Evolutionary conservation across 1,140 invertebrate genomes (phyloP), one percentile per base, ranked within the genome.

Genomic region (Formica exsecta): DNA sequence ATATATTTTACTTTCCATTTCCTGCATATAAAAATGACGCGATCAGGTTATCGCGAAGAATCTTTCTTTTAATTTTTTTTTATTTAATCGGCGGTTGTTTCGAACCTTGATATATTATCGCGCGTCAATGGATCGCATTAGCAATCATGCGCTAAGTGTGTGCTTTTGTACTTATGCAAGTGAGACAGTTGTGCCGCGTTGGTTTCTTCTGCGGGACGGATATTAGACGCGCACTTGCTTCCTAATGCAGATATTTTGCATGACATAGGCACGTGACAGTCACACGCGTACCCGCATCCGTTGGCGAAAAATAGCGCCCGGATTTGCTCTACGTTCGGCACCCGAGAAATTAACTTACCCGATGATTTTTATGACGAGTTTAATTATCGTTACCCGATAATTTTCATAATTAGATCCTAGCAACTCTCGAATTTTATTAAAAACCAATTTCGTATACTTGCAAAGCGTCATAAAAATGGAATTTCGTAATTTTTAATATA

Each of bases 111-210:
- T 13, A 13, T 68, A 32, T 79, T 64, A 38, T 79, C 41, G 44
- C 48, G 16, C 44, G 44, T 36, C 75, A 62, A 66, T 51, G 38
- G 75, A 36, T 22, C 75, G 75, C 44, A 54, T 79, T 79, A 79
- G 44, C 76, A 13, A 79, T 79, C 62, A 51, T 66, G 76, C 76
- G 76, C 62, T n/a, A 79, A 79, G 41, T 51, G 75, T 65, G 61
- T 44, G 38, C 25, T 6, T 36, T 19, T 3, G 19, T 11, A 16
- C 9, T 51, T 51, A 19, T 66, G 41, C 61, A 36, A 66, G 61
- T 29, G 44, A 51, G 41, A 79, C 75, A 16, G n/a, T 36, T 13
- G 36, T 44, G 16, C n/a, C 16, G 57, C 22, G n/a, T 76, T 64
- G 62, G 62, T 79, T 54, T 79, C 32, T 79, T 66, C 7, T 22